These are phyloP conservation scores for Dermatemys mawii DNA, from an alignment of 2,113 vertebrate genomes.

Conservation along the genomic window DNA sequence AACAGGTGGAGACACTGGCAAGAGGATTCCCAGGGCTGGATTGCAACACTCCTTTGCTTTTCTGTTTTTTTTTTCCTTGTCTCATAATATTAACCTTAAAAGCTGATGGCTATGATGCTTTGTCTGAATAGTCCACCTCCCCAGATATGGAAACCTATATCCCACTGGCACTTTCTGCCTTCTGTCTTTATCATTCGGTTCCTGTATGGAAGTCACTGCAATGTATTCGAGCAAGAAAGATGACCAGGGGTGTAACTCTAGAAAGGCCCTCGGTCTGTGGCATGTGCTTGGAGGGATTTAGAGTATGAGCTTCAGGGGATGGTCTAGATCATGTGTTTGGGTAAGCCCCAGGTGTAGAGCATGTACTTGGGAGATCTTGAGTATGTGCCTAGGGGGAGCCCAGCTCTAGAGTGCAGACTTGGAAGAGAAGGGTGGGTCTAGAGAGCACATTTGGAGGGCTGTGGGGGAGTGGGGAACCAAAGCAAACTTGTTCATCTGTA, in stretches of 20 bases:
- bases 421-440: background rate
- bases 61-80: slow-evolving; percentile 14
- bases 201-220: background rate
- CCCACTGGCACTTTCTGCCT: slow-evolving; percentile 21
- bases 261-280: background rate
- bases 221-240: background rate
- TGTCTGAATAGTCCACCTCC: background rate
- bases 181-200: background rate
- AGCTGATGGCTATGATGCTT: background rate
- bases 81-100: background rate
- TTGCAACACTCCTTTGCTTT: slow-evolving; percentile 2
- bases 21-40: slow-evolving; percentile 3
- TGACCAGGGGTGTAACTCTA: background rate
- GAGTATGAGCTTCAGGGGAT: background rate
- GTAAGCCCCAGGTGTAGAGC: background rate
- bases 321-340: background rate
- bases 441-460: background rate
- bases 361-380: background rate
- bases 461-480: background rate
- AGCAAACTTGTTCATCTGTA: background rate
- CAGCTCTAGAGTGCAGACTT: fast-evolving
- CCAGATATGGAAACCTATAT: background rate
- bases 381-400: background rate
- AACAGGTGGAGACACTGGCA: background rate
- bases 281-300: background rate